A percentile compares a stretch with the other conserved stretches of the same genome.
phyloP scores from a whole-genome alignment of 2,113 vertebrate genomes.

The Menidia beryllina region DNA sequence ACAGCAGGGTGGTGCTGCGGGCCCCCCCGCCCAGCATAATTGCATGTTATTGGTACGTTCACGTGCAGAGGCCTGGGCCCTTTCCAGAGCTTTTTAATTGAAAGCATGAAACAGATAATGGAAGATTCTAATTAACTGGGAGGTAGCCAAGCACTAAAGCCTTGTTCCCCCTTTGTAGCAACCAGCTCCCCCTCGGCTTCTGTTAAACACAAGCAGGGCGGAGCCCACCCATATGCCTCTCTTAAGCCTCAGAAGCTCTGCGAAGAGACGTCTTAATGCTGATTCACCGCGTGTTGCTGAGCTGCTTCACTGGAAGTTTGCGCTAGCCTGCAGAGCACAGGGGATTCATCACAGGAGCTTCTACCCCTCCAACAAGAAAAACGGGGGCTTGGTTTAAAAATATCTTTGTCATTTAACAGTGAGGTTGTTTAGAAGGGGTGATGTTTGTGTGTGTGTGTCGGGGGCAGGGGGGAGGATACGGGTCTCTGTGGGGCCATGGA shows the following conservation, averaged over 20 bases:
- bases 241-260: constrained; percentile 46
- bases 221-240: constrained; percentile 57
- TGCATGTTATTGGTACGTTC: constrained; percentile 72
- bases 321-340: not conserved
- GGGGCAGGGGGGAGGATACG: not conserved
- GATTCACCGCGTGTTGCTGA: constrained; percentile 11
- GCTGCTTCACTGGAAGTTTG: constrained; percentile 6
- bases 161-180: constrained; percentile 73
- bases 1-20: constrained; percentile 54
- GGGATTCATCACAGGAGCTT: not conserved
- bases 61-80: constrained; percentile 58
- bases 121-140: constrained; percentile 80
- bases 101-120: constrained; percentile 80
- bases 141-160: constrained; percentile 68
- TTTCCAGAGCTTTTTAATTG: constrained; percentile 76
- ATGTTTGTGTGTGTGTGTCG: too few relatives aligned
- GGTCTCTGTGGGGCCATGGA: constrained; percentile 66
- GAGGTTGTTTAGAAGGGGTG: constrained; percentile 9
- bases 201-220: constrained; percentile 58
- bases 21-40: constrained; percentile 49
- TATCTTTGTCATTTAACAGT: constrained; percentile 44
- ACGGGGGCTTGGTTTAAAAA: constrained; percentile 12
- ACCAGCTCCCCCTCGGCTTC: constrained; percentile 72
- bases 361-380: not conserved
- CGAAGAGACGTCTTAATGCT: constrained; percentile 5